Evolutionary conservation across 2,888 invertebrate genomes (phyloP).

Genomic region (Harpalus rubripes): DNA sequence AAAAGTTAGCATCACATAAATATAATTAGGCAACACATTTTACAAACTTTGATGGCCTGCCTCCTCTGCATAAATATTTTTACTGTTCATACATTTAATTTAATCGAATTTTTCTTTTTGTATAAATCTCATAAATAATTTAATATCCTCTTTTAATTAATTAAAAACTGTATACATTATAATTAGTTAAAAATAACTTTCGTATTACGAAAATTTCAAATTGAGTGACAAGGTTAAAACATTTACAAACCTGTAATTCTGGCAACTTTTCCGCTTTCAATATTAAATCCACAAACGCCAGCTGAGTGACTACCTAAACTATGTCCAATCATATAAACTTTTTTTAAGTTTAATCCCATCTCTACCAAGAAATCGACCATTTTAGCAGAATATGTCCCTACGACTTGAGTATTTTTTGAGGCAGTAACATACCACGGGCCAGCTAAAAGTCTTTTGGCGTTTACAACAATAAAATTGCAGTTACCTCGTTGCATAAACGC

Average conservation of each 20-base stretch:
- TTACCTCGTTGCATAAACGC: constrained; percentile 78
- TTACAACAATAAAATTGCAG: constrained; percentile 80
- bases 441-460: constrained; percentile 78
- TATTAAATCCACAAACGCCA: constrained; percentile 81
- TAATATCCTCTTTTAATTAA: too few species aligned
- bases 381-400: constrained; percentile 78
- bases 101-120: too few species aligned
- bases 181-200: neutral
- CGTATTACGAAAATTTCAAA: neutral
- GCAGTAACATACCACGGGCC: constrained; percentile 80
- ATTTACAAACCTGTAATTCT: constrained; percentile 79
- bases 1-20: too few species aligned
- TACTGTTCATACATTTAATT: too few species aligned
- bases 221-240: neutral
- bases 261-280: constrained; percentile 79
- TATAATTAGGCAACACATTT: too few species aligned
- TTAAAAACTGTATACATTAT: neutral
- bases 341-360: constrained; percentile 79
- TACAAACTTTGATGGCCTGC: too few species aligned
- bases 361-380: constrained; percentile 80
- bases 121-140: too few species aligned
- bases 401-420: constrained; percentile 79
- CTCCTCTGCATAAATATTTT: too few species aligned
- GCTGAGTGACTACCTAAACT: constrained; percentile 84
- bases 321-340: constrained; percentile 82